Base-by-base conservation (phyloP, 2,113 vertebrate genomes). In the Mobula birostris region DNA sequence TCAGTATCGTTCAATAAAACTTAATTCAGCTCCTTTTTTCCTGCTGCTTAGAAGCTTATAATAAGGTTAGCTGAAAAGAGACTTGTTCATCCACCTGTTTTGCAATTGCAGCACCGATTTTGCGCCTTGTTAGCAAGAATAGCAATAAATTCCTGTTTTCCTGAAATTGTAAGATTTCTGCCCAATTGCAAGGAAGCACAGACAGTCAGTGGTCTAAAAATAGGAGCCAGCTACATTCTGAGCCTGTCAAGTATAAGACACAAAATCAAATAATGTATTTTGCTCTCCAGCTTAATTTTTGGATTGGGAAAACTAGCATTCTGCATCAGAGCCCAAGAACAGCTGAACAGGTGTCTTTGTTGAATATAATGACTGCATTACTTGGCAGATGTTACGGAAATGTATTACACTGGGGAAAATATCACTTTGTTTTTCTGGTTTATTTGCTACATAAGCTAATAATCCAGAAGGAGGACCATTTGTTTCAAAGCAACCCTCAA, bases 61-160 rank as follows among this genome's bases (percentile, higher is more conserved):
- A 8, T 12, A 61, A 6, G 27, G 15, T 88, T 58, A 88, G 58
- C 27, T 88, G 58, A 58, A 88, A 63, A 88, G 1, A 15, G 12
- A n/a, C 27, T 87, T 87, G 83, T 15, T 63, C 63, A 88, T 66
- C 85, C 58, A 88, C n/a, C 58, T 88, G 85, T 88, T 88, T 88
- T 63, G 58, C 29, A 2, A 88, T 2, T 66, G n/a, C 27, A 66
- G 85, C 56, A 27, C 63, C 0, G 12, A 66, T 88, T 88, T 29
- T 87, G 24, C n/a, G 27, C 85, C 48, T 27, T 11, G 12, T 88
- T 14, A 17, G 85, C 27, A n/a, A 88, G 29, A 27, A 7, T 32
- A 15, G 58, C 27, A 63, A 66, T 66, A 32, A 15, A 63, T 32
- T 63, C 5, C 58, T 66, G 61, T 63, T 88, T 88, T 5, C 29